Base-by-base conservation (phyloP, 37 sponge, comb jelly and placozoan genomes). In the Aplysina aerophoba region DNA sequence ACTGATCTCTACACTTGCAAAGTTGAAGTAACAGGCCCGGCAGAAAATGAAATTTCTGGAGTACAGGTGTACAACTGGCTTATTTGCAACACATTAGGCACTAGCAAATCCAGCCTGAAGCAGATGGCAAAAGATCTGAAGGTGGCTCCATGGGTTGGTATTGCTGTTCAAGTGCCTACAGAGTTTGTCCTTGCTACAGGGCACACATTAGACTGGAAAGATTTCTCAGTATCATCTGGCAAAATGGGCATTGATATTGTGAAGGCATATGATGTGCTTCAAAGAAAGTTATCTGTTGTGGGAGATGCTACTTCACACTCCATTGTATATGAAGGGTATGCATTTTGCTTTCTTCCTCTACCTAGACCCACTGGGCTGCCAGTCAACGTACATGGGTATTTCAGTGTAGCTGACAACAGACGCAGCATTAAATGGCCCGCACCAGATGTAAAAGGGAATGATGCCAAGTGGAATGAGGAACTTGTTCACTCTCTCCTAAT, bases 321-420 rank as follows among this genome's bases (percentile, higher is more conserved):
- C 3, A 13, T 28, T 62, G 4, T 13, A 62, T 28, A 4, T 28
- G 15, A 75, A 40, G 92, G 95, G 0, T 83, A 85, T 36, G 86
- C 85, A 4, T 95, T 92, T 53, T 95, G 96, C 50, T 95, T 95
- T 74, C 87, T 95, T 15, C 96, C 96, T 15, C 71, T 95, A 16
- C 90, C 96, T 19, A 31, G 36, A 0, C 22, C 40, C 4, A 85
- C 82, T 81, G 73, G 64, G 15, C 75, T 89, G 50, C 96, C 96
- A 44, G 88, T 92, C 60, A 83, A 88, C 35, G 57, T 95, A 20
- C 96, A 95, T 84, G 96, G 96, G 38, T 95, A 91, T 59, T 95
- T 95, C 58, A 61, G 89, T 63, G 89, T 95, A 4, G 75, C 79
- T 59, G 85, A 87, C 27, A 90, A 95, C 55, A 41, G 92, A 17